Evolutionary conservation across 2,113 vertebrate genomes (phyloP), one percentile per base, ranked within the genome.

Genomic region (Coracopsis vasa): DNA sequence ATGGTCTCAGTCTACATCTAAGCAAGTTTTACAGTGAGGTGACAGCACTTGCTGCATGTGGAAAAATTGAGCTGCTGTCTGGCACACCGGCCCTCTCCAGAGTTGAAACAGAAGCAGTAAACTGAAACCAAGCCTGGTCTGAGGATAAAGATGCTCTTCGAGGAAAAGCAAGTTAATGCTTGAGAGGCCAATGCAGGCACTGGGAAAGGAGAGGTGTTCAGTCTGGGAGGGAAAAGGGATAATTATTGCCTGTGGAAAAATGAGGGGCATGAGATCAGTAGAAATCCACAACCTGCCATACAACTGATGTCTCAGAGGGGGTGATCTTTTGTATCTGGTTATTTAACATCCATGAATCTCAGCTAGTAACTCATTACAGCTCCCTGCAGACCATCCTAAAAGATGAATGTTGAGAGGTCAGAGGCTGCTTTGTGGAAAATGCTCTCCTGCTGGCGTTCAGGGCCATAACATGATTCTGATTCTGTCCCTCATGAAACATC

Each of bases 331-430:
- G 11, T 51, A n/a, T 33, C 13, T 25, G 13, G 14, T 65, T 90
- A 48, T 60, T 69, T 72, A 64, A 85, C 20, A 37, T 54, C 21
- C 18, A 11, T 21, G 20, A 53, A 9, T 62, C 42, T 84, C 54
- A 81, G 14, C 7, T 35, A 67, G 28, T 19, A 72, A 69, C 18
- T 67, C 50, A 5, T 74, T 70, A 66, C 78, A 81, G 8, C 28
- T 71, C 47, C 80, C 54, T 86, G 48, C 35, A 72, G 41, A 48
- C 7, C 31, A 62, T 20, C 10, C 37, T 78, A 25, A 48, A 83
- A 53, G 3, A 8, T 2, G 0, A 56, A 23, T 21, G 9, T 51
- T 56, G 31, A 54, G n/a, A 83, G 11, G 19, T 9, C 2, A 5
- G 13, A 67, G 48, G 13, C 13, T 29, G 6, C 28, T 91, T 35